A percentile compares a stretch with the other conserved stretches of the same genome.
Conservation (phyloP, 2,113 vertebrate species). For the Ondatra zibethicus region DNA sequence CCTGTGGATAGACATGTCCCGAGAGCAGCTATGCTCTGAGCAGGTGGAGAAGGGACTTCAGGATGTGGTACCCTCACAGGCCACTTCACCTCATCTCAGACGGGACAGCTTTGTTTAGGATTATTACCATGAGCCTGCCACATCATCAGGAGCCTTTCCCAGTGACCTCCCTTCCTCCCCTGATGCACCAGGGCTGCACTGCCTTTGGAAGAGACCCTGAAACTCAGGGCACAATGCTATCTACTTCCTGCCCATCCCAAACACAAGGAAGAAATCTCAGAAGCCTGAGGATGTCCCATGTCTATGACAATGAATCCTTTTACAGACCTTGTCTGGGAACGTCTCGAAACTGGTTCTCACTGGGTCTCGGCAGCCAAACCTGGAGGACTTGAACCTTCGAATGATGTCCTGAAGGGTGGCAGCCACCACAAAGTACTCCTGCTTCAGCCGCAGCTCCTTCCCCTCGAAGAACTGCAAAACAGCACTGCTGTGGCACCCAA, state of each 20-base stretch:
- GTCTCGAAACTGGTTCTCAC: slow-evolving; percentile 91
- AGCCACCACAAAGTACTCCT: slow-evolving; percentile 94
- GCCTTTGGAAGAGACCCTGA: background rate
- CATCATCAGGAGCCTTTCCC: background rate
- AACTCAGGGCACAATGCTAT: background rate
- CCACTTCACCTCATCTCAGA: too few relatives aligned
- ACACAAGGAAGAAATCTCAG: background rate
- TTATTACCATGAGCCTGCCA: background rate
- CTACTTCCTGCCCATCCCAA: background rate
- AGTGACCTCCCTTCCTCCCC: background rate
- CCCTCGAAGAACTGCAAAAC: slow-evolving; percentile 91
- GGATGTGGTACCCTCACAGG: too few relatives aligned
- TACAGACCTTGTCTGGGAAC: slow-evolving; percentile 91
- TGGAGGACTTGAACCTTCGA: slow-evolving; percentile 93
- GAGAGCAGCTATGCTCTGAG: background rate
- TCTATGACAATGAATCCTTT: rapidly evolving
- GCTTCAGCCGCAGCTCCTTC: slow-evolving; percentile 93
- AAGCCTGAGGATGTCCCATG: background rate
- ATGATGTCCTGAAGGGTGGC: slow-evolving; percentile 94
- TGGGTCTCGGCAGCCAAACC: slow-evolving; percentile 92
- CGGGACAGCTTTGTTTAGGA: background rate
- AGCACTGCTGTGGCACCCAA: background rate
- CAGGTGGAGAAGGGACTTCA: background rate
- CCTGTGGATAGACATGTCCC: background rate
- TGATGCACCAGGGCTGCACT: background rate